Evolutionary conservation across 2,797 vertebrate species (phyloP), one percentile per base, ranked within the genome.

Genomic region (Megalops cyprinoides): DNA sequence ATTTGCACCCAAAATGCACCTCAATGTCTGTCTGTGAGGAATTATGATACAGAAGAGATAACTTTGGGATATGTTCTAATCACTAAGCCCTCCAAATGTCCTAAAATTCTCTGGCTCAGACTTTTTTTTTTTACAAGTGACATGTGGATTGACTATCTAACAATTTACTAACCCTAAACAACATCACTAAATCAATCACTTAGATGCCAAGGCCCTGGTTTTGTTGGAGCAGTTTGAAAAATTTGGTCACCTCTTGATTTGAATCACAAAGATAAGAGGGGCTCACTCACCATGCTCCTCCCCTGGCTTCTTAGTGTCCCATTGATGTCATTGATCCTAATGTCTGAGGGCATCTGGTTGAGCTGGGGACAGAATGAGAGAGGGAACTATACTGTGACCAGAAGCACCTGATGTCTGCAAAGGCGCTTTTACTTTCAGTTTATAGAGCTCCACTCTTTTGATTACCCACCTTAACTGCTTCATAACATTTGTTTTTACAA

Each of bases 221-320:
- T n/a, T n/a, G n/a, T n/a, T n/a, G n/a, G n/a, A n/a, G n/a, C n/a
- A n/a, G n/a, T n/a, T n/a, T n/a, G n/a, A n/a, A n/a, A n/a, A n/a
- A n/a, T n/a, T n/a, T n/a, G n/a, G n/a, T n/a, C n/a, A n/a, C n/a
- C n/a, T n/a, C n/a, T n/a, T n/a, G n/a, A n/a, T n/a, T n/a, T 58
- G 15, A 18, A 34, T 69, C 15, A 8, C 65, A 12, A 69, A 39
- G 3, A 15, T 53, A 10, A 10, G 18, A 37, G 31, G 28, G 5
- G 42, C 39, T 46, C 42, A 74, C 71, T 80, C 69, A 74, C 71
- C 39, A 46, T 62, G 28, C 73, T 56, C 74, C 44, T 75, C 10
- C 55, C 31, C 44, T 80, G 71, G 71, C 39, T 37, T 80, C 28
- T 31, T 23, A 60, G 31, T 1, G 79, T 65, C 18, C 20, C 56